Conservation (phyloP, 2,113 vertebrate species). For the Ceratotherium simum region DNA sequence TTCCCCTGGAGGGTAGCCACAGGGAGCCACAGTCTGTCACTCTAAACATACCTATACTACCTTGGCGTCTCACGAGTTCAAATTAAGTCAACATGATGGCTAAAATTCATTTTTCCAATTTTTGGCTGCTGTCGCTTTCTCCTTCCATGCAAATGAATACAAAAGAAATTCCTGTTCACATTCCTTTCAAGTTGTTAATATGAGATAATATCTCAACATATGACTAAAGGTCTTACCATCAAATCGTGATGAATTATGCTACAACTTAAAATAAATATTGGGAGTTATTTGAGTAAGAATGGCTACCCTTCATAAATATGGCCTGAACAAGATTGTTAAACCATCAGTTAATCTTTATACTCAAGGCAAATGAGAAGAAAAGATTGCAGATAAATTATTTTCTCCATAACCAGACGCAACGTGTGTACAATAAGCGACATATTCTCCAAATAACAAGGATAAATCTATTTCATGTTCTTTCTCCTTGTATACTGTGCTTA, state of each 20-base stretch:
- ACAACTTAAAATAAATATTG: conserved; percentile 54
- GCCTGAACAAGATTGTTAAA: conserved; percentile 52
- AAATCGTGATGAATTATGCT: conserved; percentile 55
- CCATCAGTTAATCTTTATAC: conserved; percentile 74
- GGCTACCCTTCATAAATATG: conserved; percentile 53
- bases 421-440: conserved; percentile 47
- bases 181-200: conserved; percentile 59
- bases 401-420: conserved; percentile 56
- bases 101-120: conserved; percentile 1
- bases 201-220: conserved; percentile 34
- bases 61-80: not conserved
- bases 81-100: not conserved
- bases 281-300: conserved; percentile 36
- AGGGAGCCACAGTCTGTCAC: not conserved
- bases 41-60: not conserved
- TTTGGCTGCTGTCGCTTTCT: not conserved
- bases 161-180: not conserved
- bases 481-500: conserved; percentile 25
- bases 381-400: conserved; percentile 66
- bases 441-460: conserved; percentile 55
- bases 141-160: conserved; percentile 29
- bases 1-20: not conserved
- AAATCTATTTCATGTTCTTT: conserved; percentile 69
- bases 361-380: conserved; percentile 54
- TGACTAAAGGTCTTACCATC: conserved; percentile 30